Evolutionary conservation across 64 coral and sea anemone species (phyloP), one percentile per base, ranked within the genome.

Genomic region (Montipora cactus): DNA sequence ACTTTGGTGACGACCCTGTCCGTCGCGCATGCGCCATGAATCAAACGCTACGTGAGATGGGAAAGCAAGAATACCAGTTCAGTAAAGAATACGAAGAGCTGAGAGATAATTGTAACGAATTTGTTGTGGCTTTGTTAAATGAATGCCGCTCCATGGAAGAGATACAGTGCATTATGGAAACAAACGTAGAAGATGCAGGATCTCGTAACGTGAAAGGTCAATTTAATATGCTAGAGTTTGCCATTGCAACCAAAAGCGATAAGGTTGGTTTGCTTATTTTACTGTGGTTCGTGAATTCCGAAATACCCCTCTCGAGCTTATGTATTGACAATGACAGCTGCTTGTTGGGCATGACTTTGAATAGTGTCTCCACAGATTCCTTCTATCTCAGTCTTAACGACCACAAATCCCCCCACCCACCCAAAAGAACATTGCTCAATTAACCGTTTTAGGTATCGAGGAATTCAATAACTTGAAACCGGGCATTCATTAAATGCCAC

Each of bases 71-170:
- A 20, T 89, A 89, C 23, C 74, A 89, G 4, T 77, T 89, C 49
- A 75, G 75, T 1, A 78, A 47, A 19, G 87, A 89, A 47, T 89
- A 89, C 48, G 44, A 57, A 18, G 87, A 58, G 1, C 58, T 89
- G 4, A 58, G 87, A 15, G 51, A 61, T 61, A 73, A 50, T 1
- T 89, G 87, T 19, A 75, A 78, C 14, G 50, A 77, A n/a, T 78
- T 89, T 44, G 87, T 73, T 15, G 87, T 89, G 1, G 87, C 49
- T 0, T 8, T 89, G 3, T 20, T 89, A 14, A 66, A 78, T 45
- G 87, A 89, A 67, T 89, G 87, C 21, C 71, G 75, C 6, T 76
- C 87, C 19, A 66, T 89, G 71, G 70, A 89, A 62, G 87, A 89
- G 51, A 78, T 89, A 57, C 57, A 73, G 47, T 89, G 87, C 14